Base-by-base conservation (phyloP, 35 echinoderm and acorn worm species). In the Ophioderma brevispina region DNA sequence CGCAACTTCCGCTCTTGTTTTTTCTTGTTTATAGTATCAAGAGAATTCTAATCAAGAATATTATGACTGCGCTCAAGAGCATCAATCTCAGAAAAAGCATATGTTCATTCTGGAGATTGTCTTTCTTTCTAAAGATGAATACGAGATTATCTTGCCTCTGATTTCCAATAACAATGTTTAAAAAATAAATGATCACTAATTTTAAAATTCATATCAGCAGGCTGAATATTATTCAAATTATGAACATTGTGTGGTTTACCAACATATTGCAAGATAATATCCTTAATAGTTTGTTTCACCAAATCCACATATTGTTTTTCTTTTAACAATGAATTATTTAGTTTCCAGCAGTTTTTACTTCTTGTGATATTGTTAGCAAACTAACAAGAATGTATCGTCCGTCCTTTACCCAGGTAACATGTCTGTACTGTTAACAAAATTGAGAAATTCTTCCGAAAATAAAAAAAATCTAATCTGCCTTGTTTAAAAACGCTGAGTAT, bases 101-200 rank as follows among this genome's bases (percentile, higher is more conserved):
- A 13, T 31, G 10, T 36, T 85, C 82, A 32, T 32, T 55, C 41
- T 85, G 46, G 56, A n/a, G 1, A 59, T 31, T 33, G 33, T 70
- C 41, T 63, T 85, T 85, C 82, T 85, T 85, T 59, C 38, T 85
- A 31, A 31, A 85, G 82, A 46, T 40, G 82, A 46, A 35, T 56
- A 85, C 56, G 28, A 85, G n/a, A 85, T 85, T 31, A 50, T 85
- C 34, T 63, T 55, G n/a, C 42, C 35, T 35, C 82, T 46, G 0
- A 85, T 85, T 85, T 85, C 31, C n/a, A 85, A 63, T 31, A 85
- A 50, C 3, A 59, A 31, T 50, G 64, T 59, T 85, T 0, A 63
- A 85, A 85, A 34, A 85, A 37, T 0, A 82, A 25, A 42, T 85
- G 82, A 18, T 85, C 82, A 85, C 19, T 85, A 34, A 85, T 85